phyloP scores from a whole-genome alignment of 2,888 invertebrate species.

The Metellina segmentata region DNA sequence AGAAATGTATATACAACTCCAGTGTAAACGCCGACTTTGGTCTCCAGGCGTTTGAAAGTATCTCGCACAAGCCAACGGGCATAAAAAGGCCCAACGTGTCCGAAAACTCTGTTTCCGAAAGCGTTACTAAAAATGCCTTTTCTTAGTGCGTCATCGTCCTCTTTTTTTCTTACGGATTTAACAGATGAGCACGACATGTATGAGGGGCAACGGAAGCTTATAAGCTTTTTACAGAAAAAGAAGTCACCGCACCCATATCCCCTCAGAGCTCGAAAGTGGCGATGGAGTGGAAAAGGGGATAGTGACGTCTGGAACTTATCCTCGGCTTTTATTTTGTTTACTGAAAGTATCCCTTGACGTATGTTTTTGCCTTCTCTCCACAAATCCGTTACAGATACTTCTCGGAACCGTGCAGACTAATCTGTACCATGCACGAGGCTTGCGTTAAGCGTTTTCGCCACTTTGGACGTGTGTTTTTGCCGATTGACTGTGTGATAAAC shows the following conservation, averaged over 20 bases:
- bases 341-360: background rate
- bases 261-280: background rate
- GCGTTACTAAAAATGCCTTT: constrained; percentile 13
- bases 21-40: too few relatives aligned
- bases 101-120: background rate
- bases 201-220: constrained; percentile 9
- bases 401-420: too few relatives aligned
- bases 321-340: background rate
- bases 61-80: too few relatives aligned
- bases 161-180: constrained; percentile 2
- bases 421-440: too few relatives aligned
- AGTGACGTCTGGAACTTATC: background rate
- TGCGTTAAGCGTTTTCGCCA: too few relatives aligned
- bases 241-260: background rate
- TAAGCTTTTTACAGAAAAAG: background rate
- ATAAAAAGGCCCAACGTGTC: too few relatives aligned
- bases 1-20: too few relatives aligned
- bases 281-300: background rate
- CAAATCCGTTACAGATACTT: too few relatives aligned
- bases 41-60: too few relatives aligned
- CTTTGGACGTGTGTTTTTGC: too few relatives aligned
- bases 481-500: too few relatives aligned
- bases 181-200: constrained; percentile 15
- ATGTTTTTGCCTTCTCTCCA: too few relatives aligned
- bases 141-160: background rate